Evolutionary conservation across 2,113 vertebrate species (phyloP).

Genomic region (Myocastor coypus): DNA sequence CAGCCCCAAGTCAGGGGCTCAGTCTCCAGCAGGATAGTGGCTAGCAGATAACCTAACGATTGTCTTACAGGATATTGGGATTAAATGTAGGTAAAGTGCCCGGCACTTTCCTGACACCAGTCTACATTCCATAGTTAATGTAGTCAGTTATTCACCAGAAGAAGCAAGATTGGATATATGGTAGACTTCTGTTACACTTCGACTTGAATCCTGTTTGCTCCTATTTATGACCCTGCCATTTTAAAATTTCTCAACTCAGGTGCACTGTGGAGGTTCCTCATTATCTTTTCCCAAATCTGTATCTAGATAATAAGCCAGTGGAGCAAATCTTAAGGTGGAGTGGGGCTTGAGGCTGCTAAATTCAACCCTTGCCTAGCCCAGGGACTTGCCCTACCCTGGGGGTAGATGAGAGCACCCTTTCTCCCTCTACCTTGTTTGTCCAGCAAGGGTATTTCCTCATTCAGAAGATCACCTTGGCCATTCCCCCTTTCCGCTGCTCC

Average conservation of each 20-base stretch:
- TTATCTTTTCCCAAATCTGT: background rate
- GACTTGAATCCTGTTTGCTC: background rate
- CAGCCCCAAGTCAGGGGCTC: background rate
- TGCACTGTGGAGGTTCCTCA: background rate
- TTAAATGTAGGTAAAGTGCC: background rate
- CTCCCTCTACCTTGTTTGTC: background rate
- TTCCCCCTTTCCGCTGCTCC: background rate
- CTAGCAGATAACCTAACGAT: background rate
- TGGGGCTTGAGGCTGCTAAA: background rate
- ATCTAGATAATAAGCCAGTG: constrained; percentile 1
- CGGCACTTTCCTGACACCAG: background rate
- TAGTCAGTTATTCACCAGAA: background rate
- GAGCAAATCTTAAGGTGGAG: background rate
- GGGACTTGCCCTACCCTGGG: background rate
- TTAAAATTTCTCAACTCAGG: constrained; percentile 19
- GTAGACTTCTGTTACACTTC: background rate
- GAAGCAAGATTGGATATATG: background rate
- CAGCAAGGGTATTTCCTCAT: background rate
- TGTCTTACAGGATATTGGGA: background rate
- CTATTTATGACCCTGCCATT: background rate
- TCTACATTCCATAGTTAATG: background rate
- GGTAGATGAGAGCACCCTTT: background rate
- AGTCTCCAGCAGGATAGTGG: background rate
- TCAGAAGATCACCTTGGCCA: background rate
- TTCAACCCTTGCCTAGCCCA: background rate